Conservation (phyloP, 2,797 vertebrate genomes). For the Parambassis ranga region DNA sequence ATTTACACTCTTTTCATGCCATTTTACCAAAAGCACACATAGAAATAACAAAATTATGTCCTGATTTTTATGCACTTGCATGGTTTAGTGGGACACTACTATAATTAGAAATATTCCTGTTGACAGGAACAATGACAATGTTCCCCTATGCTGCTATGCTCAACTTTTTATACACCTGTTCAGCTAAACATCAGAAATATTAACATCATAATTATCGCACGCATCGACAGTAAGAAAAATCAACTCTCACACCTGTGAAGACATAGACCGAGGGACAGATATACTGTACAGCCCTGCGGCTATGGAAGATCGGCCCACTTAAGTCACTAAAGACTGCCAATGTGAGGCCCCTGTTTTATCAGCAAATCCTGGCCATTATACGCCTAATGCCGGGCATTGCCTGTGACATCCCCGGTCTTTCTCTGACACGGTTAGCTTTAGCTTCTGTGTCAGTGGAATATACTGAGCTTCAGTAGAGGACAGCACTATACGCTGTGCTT, state of each 20-base stretch:
- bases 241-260: not conserved
- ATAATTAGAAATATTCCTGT: no score
- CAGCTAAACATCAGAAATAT: no score
- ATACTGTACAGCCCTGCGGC: slow-evolving; percentile 60
- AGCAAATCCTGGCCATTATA: slow-evolving; percentile 81
- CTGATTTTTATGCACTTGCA: no score
- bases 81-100: not conserved
- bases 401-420: slow-evolving; percentile 76
- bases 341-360: slow-evolving; percentile 76
- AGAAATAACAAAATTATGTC: not conserved
- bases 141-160: not conserved
- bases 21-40: not conserved
- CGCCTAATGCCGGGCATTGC: slow-evolving; percentile 72
- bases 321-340: slow-evolving; percentile 72
- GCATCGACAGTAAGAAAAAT: not conserved
- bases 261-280: slow-evolving; percentile 48
- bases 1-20: no score
- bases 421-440: slow-evolving; percentile 60
- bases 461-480: slow-evolving; percentile 36
- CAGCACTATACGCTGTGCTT: slow-evolving; percentile 8
- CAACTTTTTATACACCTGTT: not conserved
- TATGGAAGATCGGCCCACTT: slow-evolving; percentile 69
- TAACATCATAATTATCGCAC: not conserved
- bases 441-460: slow-evolving; percentile 57
- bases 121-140: no score